Percentiles rank a stretch among this genome's conserved stretches.
Evolutionary conservation across 2,888 invertebrate genomes (phyloP).

Genomic region (Ophioninae sp.): DNA sequence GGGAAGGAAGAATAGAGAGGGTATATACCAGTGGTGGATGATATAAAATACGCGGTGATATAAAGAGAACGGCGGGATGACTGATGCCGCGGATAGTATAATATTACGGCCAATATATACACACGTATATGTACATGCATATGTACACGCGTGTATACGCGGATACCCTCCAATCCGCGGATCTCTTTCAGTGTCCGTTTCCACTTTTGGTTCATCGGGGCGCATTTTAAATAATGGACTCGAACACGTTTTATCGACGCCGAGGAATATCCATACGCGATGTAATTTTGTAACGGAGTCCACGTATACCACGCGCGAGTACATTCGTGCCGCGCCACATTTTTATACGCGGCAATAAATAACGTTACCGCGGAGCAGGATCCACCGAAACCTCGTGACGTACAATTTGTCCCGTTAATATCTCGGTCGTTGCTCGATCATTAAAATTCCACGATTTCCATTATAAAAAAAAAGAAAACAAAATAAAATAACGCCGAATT

Average conservation of each 20-base stretch:
- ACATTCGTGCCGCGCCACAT: no score
- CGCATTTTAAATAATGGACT: slow-evolving; percentile 33
- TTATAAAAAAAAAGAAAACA: no score
- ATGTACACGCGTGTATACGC: neutral
- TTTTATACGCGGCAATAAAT: no score
- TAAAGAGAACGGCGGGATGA: slow-evolving; percentile 30
- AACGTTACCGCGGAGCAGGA: no score
- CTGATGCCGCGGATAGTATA: slow-evolving; percentile 20
- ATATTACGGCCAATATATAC: slow-evolving; percentile 39
- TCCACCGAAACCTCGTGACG: no score
- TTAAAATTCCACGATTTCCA: no score
- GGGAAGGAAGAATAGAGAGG: slow-evolving; percentile 51
- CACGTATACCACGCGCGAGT: no score
- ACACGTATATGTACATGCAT: neutral
- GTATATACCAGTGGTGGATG: slow-evolving; percentile 31
- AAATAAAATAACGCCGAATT: no score
- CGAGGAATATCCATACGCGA: neutral
- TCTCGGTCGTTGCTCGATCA: no score
- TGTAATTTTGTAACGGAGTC: neutral
- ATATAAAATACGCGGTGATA: slow-evolving; percentile 38
- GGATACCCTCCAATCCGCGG: no score
- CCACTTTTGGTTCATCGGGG: slow-evolving; percentile 14
- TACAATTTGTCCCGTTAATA: no score
- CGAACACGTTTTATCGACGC: slow-evolving; percentile 14
- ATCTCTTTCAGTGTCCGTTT: neutral